These are phyloP conservation scores for Dynastes tityus DNA, from an alignment of 2,888 invertebrate species.

Conservation along the genomic window DNA sequence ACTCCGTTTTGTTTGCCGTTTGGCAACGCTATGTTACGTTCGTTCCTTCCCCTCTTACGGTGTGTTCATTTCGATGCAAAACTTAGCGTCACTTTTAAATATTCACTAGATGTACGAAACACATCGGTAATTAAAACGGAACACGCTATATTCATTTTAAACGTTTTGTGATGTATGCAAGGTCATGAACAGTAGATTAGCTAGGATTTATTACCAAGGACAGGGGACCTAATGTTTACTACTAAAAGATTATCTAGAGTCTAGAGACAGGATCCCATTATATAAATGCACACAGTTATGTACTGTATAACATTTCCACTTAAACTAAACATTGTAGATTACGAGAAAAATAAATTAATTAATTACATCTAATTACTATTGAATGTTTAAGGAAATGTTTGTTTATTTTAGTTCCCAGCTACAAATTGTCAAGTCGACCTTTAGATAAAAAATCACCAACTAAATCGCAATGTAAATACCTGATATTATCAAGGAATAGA, in stretches of 20 bases:
- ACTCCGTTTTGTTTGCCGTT: constrained; percentile 49
- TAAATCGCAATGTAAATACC: too few species aligned
- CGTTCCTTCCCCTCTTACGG: constrained; percentile 56
- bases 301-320: too few species aligned
- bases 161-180: constrained; percentile 56
- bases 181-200: constrained; percentile 55
- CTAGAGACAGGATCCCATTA: too few species aligned
- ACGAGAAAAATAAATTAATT: too few species aligned
- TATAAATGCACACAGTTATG: too few species aligned
- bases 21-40: constrained; percentile 43
- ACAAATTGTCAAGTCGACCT: too few species aligned
- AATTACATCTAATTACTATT: too few species aligned
- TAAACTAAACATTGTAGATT: too few species aligned
- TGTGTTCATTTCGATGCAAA: constrained; percentile 57
- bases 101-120: constrained; percentile 64
- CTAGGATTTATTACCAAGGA: constrained; percentile 25
- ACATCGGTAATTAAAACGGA: constrained; percentile 66
- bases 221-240: constrained; percentile 11
- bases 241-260: constrained; percentile 19
- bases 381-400: too few species aligned
- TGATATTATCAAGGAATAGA: too few species aligned
- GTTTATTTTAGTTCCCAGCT: too few species aligned
- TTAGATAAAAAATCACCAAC: too few species aligned
- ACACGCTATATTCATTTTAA: constrained; percentile 57
- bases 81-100: constrained; percentile 66